phyloP scores from a whole-genome alignment of 2,113 vertebrate species.

The Heterotilapia buettikoferi region DNA sequence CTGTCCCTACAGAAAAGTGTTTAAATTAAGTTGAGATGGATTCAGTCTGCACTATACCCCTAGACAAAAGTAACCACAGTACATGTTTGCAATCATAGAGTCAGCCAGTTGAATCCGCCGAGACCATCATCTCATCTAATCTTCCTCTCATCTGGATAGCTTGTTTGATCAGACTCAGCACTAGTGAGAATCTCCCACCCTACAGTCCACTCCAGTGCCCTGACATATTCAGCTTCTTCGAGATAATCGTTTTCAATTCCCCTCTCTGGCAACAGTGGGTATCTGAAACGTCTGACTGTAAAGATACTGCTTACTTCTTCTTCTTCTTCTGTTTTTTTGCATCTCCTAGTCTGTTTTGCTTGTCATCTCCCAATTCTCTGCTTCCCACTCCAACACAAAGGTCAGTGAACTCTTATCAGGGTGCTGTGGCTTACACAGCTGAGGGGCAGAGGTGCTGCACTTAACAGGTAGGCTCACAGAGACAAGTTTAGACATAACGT shows the following conservation, averaged over 20 bases:
- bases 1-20: neutral
- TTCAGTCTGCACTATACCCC: neutral
- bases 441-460: constrained; percentile 18
- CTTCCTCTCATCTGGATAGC: neutral
- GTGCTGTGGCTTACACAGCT: constrained; percentile 3
- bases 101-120: neutral
- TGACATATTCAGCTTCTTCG: neutral
- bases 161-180: constrained; percentile 20
- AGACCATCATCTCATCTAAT: neutral
- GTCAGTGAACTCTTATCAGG: constrained; percentile 27
- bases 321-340: neutral
- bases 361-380: neutral
- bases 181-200: neutral
- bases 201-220: neutral
- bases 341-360: constrained; percentile 10
- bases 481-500: neutral
- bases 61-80: neutral
- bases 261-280: neutral
- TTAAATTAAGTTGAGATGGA: neutral
- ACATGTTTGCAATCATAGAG: neutral
- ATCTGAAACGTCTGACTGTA: neutral
- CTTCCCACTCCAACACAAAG: neutral
- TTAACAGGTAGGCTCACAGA: constrained; percentile 1
- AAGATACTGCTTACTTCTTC: neutral
- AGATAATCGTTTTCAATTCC: neutral